Evolutionary conservation across 2,888 invertebrate genomes (phyloP).

Genomic region (Ganaspis brasiliensis): DNA sequence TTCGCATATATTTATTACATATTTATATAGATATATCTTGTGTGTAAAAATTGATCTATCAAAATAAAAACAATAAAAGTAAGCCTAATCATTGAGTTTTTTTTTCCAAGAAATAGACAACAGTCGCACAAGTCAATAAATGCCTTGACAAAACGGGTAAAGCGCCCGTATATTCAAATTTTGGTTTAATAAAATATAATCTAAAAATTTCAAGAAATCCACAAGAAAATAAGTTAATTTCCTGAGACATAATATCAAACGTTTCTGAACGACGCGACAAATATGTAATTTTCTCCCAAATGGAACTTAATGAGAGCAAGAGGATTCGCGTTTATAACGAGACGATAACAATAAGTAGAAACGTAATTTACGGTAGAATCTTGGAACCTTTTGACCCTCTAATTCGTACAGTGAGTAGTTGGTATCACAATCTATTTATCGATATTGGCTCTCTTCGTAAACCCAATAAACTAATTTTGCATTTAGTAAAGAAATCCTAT

Average conservation of each 20-base stretch:
- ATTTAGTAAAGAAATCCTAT: slow-evolving; percentile 60
- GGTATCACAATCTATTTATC: slow-evolving; percentile 65
- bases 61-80: slow-evolving; percentile 77
- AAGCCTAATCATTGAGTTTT: slow-evolving; percentile 69
- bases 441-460: slow-evolving; percentile 66
- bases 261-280: slow-evolving; percentile 26
- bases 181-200: slow-evolving; percentile 34
- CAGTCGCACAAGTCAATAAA: slow-evolving; percentile 54
- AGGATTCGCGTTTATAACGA: slow-evolving; percentile 56
- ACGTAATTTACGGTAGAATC: slow-evolving; percentile 62
- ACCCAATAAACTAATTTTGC: slow-evolving; percentile 47
- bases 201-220: slow-evolving; percentile 44
- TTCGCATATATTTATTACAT: slow-evolving; percentile 77
- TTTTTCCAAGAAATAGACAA: slow-evolving; percentile 34
- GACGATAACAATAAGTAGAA: slow-evolving; percentile 66
- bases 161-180: slow-evolving; percentile 24
- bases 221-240: slow-evolving; percentile 43
- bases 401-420: slow-evolving; percentile 59
- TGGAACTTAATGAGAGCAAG: slow-evolving; percentile 51
- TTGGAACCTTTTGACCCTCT: slow-evolving; percentile 56
- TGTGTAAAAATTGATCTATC: slow-evolving; percentile 77
- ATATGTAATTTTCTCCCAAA: slow-evolving; percentile 34
- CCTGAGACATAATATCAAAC: slow-evolving; percentile 52
- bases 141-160: slow-evolving; percentile 50
- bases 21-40: slow-evolving; percentile 76